phyloP scores from a whole-genome alignment of 35 echinoderm and acorn worm species.

The Strongylocentrotus purpuratus region DNA sequence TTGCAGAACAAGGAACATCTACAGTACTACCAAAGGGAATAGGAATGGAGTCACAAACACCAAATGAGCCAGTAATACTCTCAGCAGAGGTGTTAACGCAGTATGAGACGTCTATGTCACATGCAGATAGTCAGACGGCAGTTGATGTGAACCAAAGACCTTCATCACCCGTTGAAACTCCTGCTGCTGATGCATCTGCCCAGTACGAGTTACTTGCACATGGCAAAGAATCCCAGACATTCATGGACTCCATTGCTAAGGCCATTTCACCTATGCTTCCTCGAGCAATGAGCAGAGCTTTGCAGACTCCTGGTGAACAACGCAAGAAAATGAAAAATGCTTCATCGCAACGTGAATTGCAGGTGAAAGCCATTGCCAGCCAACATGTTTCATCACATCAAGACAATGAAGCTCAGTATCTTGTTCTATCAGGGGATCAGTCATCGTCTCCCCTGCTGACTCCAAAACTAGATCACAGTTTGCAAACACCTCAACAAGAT shows the following conservation, averaged over 20 bases:
- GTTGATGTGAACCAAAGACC: not conserved
- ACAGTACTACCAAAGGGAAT: not conserved
- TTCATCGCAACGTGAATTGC: not conserved
- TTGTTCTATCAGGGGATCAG: not conserved
- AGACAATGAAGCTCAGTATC: not conserved
- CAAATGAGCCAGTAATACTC: not conserved
- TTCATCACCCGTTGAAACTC: not conserved
- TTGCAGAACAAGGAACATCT: not conserved
- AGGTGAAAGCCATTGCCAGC: not conserved
- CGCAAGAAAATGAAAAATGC: not conserved
- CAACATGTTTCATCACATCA: not conserved
- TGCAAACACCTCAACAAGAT: not conserved
- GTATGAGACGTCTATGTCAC: not conserved
- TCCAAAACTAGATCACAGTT: not conserved
- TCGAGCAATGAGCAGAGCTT: not conserved
- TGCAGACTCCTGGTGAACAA: not conserved
- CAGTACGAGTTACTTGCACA: not conserved
- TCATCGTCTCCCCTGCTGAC: not conserved
- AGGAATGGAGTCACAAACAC: not conserved
- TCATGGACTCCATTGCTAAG: not conserved
- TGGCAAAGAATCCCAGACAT: not conserved
- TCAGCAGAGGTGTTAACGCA: not conserved
- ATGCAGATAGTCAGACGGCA: not conserved
- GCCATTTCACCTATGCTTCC: constrained; percentile 20
- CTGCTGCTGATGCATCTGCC: not conserved